Base-by-base conservation (phyloP, 1,140 invertebrate genomes). In the Polyergus mexicanus region DNA sequence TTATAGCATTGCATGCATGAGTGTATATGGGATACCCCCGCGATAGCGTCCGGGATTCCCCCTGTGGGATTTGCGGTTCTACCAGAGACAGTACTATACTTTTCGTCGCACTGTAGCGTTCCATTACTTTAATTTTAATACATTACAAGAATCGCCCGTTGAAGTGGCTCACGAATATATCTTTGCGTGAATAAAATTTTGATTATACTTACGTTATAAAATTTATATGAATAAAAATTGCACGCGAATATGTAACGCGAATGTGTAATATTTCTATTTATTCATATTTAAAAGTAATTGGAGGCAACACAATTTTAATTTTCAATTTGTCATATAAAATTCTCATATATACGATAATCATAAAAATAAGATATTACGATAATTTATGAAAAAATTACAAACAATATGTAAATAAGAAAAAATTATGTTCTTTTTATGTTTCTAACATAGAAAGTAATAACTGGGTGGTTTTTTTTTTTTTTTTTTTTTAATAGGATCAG, bases 11-110 rank as follows among this genome's bases (percentile, higher is more conserved):
- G 4, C 71, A 22, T 68, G 28, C 4, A 6, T n/a, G 16, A 13
- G 60, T 38, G 35, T 38, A 47, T 38, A 47, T 78, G 35, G 38
- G 38, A 85, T 54, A 78, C 58, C 13, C 47, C 28, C 28, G 38
- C 11, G 41, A 74, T 62, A 75, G 7, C 32, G 10, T 84, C 56
- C 10, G 54, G 38, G 13, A 62, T 5, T 56, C 25, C 51, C 25
- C 51, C 78, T 7, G 35, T 51, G 78, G 51, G 51, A 25, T 81
- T 72, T 81, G 66, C 25, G 51, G 44, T 78, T 68, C 44, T 25
- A 68, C 25, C 25, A 44, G 25, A 10, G 32, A 54, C 19, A 47
- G 75, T 66, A 10, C 16, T 35, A 35, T 66, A 78, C 32, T 54
- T 66, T 78, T 78, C 44, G 16, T 5, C 28, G 63, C 5, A 19